Conservation (phyloP, 2,888 invertebrate genomes). For the Ctenicera cuprea region DNA sequence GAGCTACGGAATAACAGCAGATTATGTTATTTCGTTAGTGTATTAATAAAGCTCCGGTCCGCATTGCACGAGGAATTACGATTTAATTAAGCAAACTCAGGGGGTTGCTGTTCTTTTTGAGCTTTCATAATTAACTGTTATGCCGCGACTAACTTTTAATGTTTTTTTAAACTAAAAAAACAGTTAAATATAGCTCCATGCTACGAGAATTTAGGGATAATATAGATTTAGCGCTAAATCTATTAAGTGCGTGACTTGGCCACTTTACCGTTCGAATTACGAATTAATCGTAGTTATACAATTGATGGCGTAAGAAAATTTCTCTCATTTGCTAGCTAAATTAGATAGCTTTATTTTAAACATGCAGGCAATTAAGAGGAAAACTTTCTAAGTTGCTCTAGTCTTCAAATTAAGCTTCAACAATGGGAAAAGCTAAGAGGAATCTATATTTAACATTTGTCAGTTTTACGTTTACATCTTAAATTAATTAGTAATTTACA, state of each 20-base stretch:
- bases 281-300: conserved; percentile 10
- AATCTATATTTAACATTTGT: too few relatives aligned
- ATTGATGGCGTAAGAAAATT: too few relatives aligned
- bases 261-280: background rate
- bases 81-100: conserved; percentile 11
- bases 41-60: conserved; percentile 18
- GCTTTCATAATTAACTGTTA: conserved; percentile 11
- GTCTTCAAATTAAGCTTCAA: too few relatives aligned
- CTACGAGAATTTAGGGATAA: background rate
- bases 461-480: too few relatives aligned
- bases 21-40: conserved; percentile 9
- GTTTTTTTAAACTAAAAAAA: background rate
- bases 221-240: background rate
- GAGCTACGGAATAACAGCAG: background rate
- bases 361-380: too few relatives aligned
- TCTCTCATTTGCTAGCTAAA: background rate
- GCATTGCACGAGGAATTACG: conserved; percentile 8
- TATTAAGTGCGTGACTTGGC: conserved; percentile 29
- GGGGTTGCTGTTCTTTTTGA: background rate
- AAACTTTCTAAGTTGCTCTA: too few relatives aligned
- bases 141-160: background rate
- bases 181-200: background rate
- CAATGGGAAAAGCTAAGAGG: too few relatives aligned
- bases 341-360: background rate
- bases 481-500: too few relatives aligned